Evolutionary conservation across 2,113 vertebrate genomes (phyloP), one percentile per base, ranked within the genome.

Genomic region (Panthera leo): DNA sequence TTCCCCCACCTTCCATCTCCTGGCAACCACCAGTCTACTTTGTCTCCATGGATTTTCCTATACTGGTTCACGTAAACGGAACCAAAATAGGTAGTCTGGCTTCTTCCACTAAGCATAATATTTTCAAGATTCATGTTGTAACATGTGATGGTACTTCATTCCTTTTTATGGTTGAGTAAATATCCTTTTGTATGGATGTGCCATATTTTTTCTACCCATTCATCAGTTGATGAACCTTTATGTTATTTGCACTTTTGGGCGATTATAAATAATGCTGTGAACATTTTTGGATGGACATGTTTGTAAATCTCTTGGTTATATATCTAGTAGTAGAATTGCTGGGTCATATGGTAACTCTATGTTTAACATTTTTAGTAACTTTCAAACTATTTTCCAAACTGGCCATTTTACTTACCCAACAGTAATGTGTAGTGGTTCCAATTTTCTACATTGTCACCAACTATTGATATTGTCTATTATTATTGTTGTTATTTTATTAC

Each of bases 361-460:
- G 36, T 87, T 87, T 75, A 55, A 63, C 29, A 67, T 91, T n/a
- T 63, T 78, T 63, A 89, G 39, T 13, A 80, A 85, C 23, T 68
- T 89, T 73, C n/a, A 53, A 89, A 95, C 76, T 19, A 1, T 75
- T 96, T 89, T 73, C 84, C 89, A 85, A 29, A 85, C 68, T 29
- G 14, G 31, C 68, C 36, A 75, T 27, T 82, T 91, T 85, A 75
- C 61, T 68, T 85, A 85, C 39, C 87, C 34, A 13, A 29, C 9
- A 76, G 73, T n/a, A 76, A 10, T 55, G 11, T 73, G 16, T 73
- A 84, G 27, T 4, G 31, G 48, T 65, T 75, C 42, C 19, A 42
- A 0, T 86, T 53, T 36, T 67, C 70, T 21, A 42, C 21, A 65
- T 92, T 63, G 55, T 79, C 55, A 78, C 51, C 34, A 42, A 23